Evolutionary conservation across 2,888 invertebrate species (phyloP).

Genomic region (Hyposoter didymator): DNA sequence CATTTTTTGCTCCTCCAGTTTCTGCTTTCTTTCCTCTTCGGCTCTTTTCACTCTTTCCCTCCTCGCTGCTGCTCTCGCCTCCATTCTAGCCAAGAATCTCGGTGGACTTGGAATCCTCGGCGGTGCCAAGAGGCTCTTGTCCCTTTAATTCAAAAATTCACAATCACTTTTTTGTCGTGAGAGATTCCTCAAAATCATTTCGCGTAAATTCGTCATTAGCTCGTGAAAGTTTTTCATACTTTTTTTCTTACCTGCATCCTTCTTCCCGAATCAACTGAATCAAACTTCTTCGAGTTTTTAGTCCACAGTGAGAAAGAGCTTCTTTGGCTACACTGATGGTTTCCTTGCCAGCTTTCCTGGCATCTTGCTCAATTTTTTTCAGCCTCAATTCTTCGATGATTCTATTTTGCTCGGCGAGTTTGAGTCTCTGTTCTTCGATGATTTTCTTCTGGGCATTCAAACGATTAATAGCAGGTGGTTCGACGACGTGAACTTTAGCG

Average conservation of each 20-base stretch:
- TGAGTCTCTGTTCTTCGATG: conserved; percentile 89
- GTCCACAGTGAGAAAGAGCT: conserved; percentile 85
- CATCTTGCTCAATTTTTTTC: conserved; percentile 88
- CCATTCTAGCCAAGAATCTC: conserved; percentile 90
- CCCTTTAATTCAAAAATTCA: conserved; percentile 83
- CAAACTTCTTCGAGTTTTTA: conserved; percentile 75
- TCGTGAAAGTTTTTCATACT: conserved; percentile 9
- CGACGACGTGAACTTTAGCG: conserved; percentile 59
- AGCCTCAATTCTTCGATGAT: conserved; percentile 90
- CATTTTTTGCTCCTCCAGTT: conserved; percentile 84
- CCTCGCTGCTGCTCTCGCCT: conserved; percentile 89
- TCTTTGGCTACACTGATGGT: conserved; percentile 86
- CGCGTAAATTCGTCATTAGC: too few species aligned
- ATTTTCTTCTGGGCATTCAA: conserved; percentile 89
- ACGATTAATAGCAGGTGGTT: conserved; percentile 76
- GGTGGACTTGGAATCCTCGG: conserved; percentile 83
- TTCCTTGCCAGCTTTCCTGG: conserved; percentile 83
- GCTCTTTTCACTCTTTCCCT: conserved; percentile 83
- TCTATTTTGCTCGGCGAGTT: conserved; percentile 89
- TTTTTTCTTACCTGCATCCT: conserved; percentile 75
- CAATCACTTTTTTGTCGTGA: conserved; percentile 19
- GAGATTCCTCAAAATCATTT: too few species aligned
- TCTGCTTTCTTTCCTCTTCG: conserved; percentile 79
- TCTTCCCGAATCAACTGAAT: conserved; percentile 78
- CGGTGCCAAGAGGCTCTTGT: conserved; percentile 71